Base-by-base conservation (phyloP, 1,140 invertebrate species). In the Trichogramma pretiosum region DNA sequence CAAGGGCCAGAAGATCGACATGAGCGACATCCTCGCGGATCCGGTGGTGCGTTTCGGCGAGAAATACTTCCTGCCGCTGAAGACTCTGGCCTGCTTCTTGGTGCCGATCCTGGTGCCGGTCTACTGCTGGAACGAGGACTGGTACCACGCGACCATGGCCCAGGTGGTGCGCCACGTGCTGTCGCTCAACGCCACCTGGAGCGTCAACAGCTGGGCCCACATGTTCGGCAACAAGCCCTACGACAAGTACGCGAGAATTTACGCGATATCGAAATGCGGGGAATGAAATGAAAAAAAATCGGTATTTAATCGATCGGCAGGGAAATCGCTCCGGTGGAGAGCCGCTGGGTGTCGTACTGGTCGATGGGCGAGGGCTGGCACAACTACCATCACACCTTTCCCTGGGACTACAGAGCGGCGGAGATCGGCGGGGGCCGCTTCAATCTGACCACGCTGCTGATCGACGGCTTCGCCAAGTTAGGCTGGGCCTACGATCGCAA, bases 311-410 rank as follows among this genome's bases (percentile, higher is more conserved):
- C n/a, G n/a, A n/a, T n/a, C n/a, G n/a, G n/a, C n/a, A n/a, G 78
- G 82, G 74, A 75, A 2, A 59, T 59, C 14, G 23, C 37, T 13
- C 52, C 57, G 9, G 55, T 53, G 1, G 54, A 61, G 19, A 58
- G 56, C 40, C 35, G 14, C 14, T 47, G 46, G 8, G 53, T 59
- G 1, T 48, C 55, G 0, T 47, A 53, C n/a, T 4, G 43, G 2
- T 32, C 49, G 13, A 63, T 73, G 30, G 71, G 72, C 0, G 84
- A 88, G 69, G 89, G 89, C 14, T 91, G 86, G 80, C 89, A 93
- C 67, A 93, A 93, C 69, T 95, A 91, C 65, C 91, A 95, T 63
- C 91, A 94, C 64, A 82, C 83, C 0, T 94, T 94, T 65, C 90
- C 91, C 1, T 88, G 84, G 72, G 88, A 92, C 68, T 85, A 85